Conservation (phyloP, 1,140 invertebrate genomes). For the Lanistes nyassanus region DNA sequence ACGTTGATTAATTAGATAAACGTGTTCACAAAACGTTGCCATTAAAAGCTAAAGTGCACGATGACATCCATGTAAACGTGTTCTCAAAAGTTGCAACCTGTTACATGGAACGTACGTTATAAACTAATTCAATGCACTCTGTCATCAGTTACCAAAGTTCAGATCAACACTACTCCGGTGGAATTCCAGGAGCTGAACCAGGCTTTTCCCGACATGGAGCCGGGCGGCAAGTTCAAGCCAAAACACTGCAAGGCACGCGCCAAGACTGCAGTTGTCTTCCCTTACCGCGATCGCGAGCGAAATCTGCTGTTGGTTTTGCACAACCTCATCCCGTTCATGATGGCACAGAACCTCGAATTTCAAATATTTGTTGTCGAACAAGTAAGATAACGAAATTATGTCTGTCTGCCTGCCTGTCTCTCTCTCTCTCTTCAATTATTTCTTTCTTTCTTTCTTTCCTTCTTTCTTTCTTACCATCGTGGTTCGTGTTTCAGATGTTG, state of each 20-base stretch:
- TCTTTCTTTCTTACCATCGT: too few relatives aligned
- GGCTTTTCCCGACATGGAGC: slow-evolving; percentile 7
- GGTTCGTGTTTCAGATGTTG: too few relatives aligned
- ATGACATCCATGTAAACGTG: too few relatives aligned
- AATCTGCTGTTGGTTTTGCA: slow-evolving; percentile 35
- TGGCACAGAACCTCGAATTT: slow-evolving; percentile 36
- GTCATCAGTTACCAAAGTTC: slow-evolving; percentile 15
- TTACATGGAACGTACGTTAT: too few relatives aligned
- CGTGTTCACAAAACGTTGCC: too few relatives aligned
- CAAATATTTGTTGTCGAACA: slow-evolving; percentile 44
- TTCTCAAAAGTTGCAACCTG: too few relatives aligned
- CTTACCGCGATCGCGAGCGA: slow-evolving; percentile 37
- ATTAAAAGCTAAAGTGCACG: too few relatives aligned
- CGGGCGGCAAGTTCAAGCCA: slow-evolving; percentile 9
- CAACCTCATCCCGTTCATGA: slow-evolving; percentile 40
- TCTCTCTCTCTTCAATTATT: too few relatives aligned
- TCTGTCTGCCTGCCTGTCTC: too few relatives aligned
- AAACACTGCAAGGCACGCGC: slow-evolving; percentile 14
- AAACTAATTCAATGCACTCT: background rate
- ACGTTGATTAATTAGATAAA: too few relatives aligned
- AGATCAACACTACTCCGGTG: slow-evolving; percentile 19
- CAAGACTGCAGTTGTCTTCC: slow-evolving; percentile 40
- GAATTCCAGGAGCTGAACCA: slow-evolving; percentile 12
- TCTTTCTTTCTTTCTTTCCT: too few relatives aligned
- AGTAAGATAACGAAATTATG: too few relatives aligned